phyloP scores from a whole-genome alignment of 2,888 invertebrate species.

The Nemotelus pantherinus region DNA sequence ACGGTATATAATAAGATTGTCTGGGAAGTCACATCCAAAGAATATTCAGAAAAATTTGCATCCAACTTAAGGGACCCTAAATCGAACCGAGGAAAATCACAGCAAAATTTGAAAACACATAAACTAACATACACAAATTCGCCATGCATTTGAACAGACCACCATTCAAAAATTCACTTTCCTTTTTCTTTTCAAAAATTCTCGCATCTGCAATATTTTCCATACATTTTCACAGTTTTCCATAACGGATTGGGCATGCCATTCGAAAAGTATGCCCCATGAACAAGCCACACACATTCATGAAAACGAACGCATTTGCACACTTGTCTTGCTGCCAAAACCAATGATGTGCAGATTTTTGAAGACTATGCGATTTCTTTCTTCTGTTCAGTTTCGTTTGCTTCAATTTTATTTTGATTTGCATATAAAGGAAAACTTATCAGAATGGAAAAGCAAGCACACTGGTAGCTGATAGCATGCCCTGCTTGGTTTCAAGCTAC shows the following conservation, averaged over 20 bases:
- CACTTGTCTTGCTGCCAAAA: too few species aligned
- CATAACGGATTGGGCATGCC: not conserved
- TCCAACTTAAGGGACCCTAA: too few species aligned
- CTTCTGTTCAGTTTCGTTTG: conserved; percentile 1
- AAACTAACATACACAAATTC: conserved; percentile 9
- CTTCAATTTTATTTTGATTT: conserved; percentile 25
- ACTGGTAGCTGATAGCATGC: conserved; percentile 2
- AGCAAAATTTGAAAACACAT: not conserved
- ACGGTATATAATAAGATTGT: too few species aligned
- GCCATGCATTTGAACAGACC: conserved; percentile 9
- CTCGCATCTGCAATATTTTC: not conserved
- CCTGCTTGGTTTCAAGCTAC: not conserved
- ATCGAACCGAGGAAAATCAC: too few species aligned
- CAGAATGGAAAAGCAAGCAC: conserved; percentile 12
- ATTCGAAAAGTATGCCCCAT: too few species aligned
- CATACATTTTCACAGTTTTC: not conserved
- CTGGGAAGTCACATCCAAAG: too few species aligned
- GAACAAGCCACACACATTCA: too few species aligned
- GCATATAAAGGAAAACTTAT: conserved; percentile 18
- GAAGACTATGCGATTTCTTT: conserved; percentile 32
- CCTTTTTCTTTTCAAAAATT: not conserved
- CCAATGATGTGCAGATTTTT: conserved; percentile 3
- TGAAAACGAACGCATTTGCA: too few species aligned
- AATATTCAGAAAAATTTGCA: too few species aligned
- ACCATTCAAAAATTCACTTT: conserved; percentile 16